These are phyloP conservation scores for Plotosus lineatus DNA, from an alignment of 2,113 vertebrate genomes.

Conservation along the genomic window DNA sequence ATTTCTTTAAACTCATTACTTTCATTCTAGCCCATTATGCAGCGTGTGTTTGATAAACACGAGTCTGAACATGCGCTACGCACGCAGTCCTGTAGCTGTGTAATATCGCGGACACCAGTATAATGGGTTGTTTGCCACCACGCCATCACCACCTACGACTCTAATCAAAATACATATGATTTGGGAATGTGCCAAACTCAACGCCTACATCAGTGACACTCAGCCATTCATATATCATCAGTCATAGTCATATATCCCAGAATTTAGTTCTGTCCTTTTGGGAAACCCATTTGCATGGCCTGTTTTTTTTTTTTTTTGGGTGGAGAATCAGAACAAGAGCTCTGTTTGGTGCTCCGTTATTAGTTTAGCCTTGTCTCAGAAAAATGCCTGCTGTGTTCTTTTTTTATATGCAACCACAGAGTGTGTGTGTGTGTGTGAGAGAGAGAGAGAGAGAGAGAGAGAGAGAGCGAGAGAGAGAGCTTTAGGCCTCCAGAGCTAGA, in stretches of 20 bases:
- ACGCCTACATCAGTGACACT: too few species aligned
- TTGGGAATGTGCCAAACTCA: too few species aligned
- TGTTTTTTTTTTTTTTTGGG: background rate
- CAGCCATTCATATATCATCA: too few species aligned
- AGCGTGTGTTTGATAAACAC: conserved; percentile 20
- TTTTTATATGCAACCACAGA: conserved; percentile 8
- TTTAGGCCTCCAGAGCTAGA: conserved; percentile 36
- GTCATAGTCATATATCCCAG: conserved; percentile 26
- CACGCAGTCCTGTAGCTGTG: too few species aligned
- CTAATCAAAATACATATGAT: too few species aligned
- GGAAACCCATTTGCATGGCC: background rate
- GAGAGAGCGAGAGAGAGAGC: background rate
- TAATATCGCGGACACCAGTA: too few species aligned
- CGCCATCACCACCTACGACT: too few species aligned
- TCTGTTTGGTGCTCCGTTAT: background rate
- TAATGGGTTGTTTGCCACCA: too few species aligned
- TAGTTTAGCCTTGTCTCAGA: background rate
- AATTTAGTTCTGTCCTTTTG: background rate
- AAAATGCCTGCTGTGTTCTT: conserved; percentile 13
- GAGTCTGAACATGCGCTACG: too few species aligned
- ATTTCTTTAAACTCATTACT: conserved; percentile 3
- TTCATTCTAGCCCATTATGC: conserved; percentile 15
- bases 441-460: conserved; percentile 8
- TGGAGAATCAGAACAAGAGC: conserved; percentile 6
- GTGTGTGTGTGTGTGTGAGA: conserved; percentile 11